A percentile compares a stretch with the other conserved stretches of the same genome.
Evolutionary conservation across 1,140 invertebrate genomes (phyloP).

Genomic region (Ceratosolen solmsi): DNA sequence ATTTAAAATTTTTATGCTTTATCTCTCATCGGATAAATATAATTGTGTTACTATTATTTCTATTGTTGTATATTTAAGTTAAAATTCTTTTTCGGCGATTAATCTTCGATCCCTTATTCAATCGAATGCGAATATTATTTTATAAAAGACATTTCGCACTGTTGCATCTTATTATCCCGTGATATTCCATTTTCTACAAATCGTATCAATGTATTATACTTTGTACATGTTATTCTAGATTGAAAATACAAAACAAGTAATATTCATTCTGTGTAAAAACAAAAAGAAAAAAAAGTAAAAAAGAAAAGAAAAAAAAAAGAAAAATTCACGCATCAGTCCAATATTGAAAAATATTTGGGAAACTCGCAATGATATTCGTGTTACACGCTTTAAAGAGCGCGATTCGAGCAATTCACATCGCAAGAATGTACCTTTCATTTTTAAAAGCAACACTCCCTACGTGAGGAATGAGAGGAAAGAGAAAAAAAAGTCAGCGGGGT

Average conservation of each 20-base stretch:
- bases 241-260: too few species aligned
- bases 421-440: conserved; percentile 16
- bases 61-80: too few species aligned
- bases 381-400: conserved; percentile 3
- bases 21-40: too few species aligned
- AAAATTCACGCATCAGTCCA: background rate
- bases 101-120: background rate
- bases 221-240: too few species aligned
- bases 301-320: background rate
- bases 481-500: background rate
- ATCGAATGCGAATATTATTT: background rate
- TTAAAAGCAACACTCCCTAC: conserved; percentile 7
- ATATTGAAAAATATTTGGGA: background rate
- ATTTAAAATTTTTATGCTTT: too few species aligned
- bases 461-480: background rate
- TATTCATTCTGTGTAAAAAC: too few species aligned
- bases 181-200: too few species aligned
- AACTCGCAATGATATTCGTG: background rate
- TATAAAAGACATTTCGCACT: background rate
- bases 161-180: background rate
- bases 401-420: background rate
- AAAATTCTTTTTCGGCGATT: too few species aligned
- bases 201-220: too few species aligned
- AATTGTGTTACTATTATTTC: too few species aligned
- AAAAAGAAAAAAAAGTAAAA: background rate